A percentile compares a stretch with the other conserved stretches of the same genome.
Evolutionary conservation across 2,888 invertebrate genomes (phyloP).

Genomic region (Synanthedon vespiformis): DNA sequence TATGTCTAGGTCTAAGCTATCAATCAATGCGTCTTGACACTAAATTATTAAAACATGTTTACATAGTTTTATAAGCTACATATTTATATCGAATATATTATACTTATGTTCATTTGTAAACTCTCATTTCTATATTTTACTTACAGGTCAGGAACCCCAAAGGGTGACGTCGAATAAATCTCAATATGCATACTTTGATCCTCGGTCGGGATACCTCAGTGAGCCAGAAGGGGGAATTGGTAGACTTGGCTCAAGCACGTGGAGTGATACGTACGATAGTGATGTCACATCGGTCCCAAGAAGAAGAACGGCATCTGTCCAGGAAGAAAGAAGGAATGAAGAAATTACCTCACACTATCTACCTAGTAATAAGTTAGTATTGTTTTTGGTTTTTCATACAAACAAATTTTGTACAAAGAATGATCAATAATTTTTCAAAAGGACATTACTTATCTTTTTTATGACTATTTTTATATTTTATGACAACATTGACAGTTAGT

Average conservation of each 20-base stretch:
- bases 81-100: no score
- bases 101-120: no score
- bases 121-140: neutral
- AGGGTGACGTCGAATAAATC: constrained; percentile 44
- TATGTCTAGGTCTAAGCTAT: no score
- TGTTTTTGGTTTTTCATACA: neutral
- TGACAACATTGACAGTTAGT: no score
- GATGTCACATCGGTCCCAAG: constrained; percentile 49
- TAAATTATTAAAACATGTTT: no score
- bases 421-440: no score
- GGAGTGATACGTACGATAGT: constrained; percentile 62
- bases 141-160: constrained; percentile 43
- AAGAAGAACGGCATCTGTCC: constrained; percentile 54
- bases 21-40: no score
- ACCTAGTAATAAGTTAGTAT: constrained; percentile 52
- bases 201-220: constrained; percentile 62
- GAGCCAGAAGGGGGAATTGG: constrained; percentile 60
- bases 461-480: no score
- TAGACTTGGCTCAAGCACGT: constrained; percentile 38
- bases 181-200: constrained; percentile 66
- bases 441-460: no score
- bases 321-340: constrained; percentile 49
- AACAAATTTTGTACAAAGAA: no score
- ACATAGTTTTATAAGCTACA: no score
- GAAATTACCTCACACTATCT: constrained; percentile 39